These are phyloP conservation scores for Ferrisia virgata DNA, from an alignment of 2,888 invertebrate species.

Conservation along the genomic window DNA sequence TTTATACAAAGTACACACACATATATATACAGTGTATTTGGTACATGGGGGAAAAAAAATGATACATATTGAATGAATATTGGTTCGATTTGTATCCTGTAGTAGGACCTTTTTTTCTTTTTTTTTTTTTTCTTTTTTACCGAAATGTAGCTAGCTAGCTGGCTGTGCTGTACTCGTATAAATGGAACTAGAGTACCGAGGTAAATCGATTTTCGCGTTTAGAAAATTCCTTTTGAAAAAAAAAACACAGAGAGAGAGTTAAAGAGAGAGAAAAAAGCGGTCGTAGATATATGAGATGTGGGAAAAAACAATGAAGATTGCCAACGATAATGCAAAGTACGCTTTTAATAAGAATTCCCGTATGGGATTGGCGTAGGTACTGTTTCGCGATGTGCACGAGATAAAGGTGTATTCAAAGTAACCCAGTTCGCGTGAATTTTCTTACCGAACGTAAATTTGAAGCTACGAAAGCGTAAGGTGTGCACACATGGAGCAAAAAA, in stretches of 20 bases:
- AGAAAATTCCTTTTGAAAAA: not conserved
- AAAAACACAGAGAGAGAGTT: too few relatives aligned
- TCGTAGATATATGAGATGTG: not conserved
- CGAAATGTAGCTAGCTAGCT: too few relatives aligned
- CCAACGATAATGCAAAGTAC: constrained; percentile 5
- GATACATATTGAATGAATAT: not conserved
- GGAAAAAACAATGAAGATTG: not conserved
- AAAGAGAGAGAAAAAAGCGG: not conserved
- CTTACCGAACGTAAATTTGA: not conserved
- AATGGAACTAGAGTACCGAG: not conserved
- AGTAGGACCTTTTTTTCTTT: not conserved
- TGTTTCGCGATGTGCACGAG: not conserved
- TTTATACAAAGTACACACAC: not conserved
- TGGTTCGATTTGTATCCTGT: not conserved
- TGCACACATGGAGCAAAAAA: constrained; percentile 3
- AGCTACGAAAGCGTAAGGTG: not conserved
- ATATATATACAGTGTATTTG: too few relatives aligned
- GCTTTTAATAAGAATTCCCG: constrained; percentile 14
- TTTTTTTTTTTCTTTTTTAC: not conserved
- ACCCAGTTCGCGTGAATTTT: not conserved
- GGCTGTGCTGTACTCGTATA: not conserved
- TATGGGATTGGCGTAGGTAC: not conserved
- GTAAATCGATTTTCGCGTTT: not conserved
- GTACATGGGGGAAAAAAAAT: not conserved
- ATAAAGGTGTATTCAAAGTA: constrained; percentile 11